A percentile compares a stretch with the other conserved stretches of the same genome.
Evolutionary conservation across 1,140 invertebrate species (phyloP).

Genomic region (Oreohelix idahoensis): DNA sequence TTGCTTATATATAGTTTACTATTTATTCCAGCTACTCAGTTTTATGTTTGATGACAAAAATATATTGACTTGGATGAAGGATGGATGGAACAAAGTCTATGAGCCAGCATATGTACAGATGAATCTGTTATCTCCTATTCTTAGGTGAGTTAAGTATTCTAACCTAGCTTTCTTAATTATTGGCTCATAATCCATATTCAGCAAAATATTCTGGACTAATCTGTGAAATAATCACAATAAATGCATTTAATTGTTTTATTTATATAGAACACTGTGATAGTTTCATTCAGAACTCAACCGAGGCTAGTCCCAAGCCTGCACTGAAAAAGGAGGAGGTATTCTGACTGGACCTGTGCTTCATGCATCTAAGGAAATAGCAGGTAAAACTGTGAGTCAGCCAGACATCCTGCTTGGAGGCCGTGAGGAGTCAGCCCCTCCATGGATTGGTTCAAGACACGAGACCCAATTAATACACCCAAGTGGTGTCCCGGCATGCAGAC

Average conservation of each 20-base stretch:
- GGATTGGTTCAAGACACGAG: no score
- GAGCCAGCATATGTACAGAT: conserved; percentile 69
- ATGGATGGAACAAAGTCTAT: conserved; percentile 69
- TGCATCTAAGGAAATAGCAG: no score
- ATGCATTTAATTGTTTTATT: background rate
- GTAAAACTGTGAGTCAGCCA: no score
- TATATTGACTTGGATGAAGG: conserved; percentile 70
- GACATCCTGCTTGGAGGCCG: no score
- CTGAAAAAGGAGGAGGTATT: background rate
- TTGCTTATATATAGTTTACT: background rate
- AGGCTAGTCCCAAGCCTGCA: background rate
- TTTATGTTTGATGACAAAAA: conserved; percentile 70
- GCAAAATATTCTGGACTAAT: no score
- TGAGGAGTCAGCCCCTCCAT: no score
- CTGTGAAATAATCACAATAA: background rate
- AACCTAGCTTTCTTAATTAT: no score
- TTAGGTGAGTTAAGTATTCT: conserved; percentile 52
- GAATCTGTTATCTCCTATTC: conserved; percentile 62
- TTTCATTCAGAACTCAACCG: background rate
- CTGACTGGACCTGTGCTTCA: background rate
- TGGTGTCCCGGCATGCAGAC: no score
- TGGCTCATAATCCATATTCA: no score
- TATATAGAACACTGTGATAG: no score
- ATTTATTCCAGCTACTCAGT: conserved; percentile 65
- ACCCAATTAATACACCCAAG: no score